Conservation (phyloP, 2,797 vertebrate genomes). For the Cossypha heuglini region DNA sequence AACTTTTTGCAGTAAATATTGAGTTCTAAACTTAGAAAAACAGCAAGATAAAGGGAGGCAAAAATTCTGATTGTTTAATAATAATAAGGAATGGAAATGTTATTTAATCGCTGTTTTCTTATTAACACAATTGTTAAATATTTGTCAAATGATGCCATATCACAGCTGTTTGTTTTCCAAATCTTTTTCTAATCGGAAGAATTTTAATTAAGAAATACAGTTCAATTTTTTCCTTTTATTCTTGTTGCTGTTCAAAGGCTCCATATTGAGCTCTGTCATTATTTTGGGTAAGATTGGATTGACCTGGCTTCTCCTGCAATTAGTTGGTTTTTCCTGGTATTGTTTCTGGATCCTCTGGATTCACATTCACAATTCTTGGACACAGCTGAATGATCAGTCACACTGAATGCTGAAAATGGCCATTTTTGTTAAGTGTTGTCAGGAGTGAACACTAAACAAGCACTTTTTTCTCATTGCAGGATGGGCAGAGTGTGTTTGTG, state of each 20-base stretch:
- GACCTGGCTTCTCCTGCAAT: not conserved
- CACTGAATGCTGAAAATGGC: not conserved
- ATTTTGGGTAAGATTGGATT: not conserved
- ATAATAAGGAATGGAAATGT: no score
- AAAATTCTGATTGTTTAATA: not conserved
- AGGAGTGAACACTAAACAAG: not conserved
- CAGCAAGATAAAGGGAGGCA: not conserved
- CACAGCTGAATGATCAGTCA: not conserved
- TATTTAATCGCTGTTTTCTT: not conserved
- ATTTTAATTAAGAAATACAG: not conserved
- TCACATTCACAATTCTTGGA: not conserved
- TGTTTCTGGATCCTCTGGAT: not conserved
- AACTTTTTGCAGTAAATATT: conserved; percentile 20
- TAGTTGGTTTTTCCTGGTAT: not conserved
- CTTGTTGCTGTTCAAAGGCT: not conserved
- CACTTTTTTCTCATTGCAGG: not conserved
- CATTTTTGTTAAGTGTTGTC: not conserved
- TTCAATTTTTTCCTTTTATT: not conserved
- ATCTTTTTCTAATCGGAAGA: not conserved
- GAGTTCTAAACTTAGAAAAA: conserved; percentile 41
- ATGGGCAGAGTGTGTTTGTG: not conserved
- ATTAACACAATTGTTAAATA: not conserved
- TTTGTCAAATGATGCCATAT: not conserved
- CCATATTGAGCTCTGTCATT: not conserved
- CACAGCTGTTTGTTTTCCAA: not conserved